Base-by-base conservation (phyloP, 2,888 invertebrate genomes). In the Amphipyra berbera region DNA sequence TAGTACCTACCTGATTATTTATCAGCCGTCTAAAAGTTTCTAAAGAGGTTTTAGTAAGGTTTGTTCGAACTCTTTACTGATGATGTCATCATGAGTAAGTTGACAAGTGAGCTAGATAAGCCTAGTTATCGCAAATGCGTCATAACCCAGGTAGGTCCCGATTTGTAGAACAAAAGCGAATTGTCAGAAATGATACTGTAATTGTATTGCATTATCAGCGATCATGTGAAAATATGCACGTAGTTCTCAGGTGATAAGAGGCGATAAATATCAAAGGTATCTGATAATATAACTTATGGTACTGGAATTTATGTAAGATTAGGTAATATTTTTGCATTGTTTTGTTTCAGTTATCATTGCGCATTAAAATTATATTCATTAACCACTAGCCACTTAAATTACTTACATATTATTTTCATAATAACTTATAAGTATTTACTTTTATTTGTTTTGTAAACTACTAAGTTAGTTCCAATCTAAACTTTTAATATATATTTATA, bases 71-170 rank as follows among this genome's bases (percentile, higher is more conserved):
- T 44, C 47, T 37, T 79, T 73, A 73, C 57, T 61, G 67, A 81
- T 91, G 89, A 91, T 84, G 88, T 89, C 90, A 91, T 80, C 72
- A 72, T 82, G 82, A 85, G 76, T 82, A 83, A 86, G 84, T 86
- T 84, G 83, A 85, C 88, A 84, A 85, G 84, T 83, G 62, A 67
- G 64, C 54, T 50, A 78, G 91, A 90, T 91, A 91, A 89, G 82
- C 62, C 14, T 55, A 50, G 68, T 84, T 91, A 91, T 91, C 89
- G 73, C 72, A 63, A 82, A 81, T 80, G 79, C 81, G 84, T 86
- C 87, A 88, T 79, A 76, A 61, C 68, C 68, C 89, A 89, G 90
- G 88, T 88, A 89, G 71, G 61, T 70, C 68, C 69, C 64, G 30
- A 64, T 68, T 72, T 60, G 44, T 68, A 62, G 67, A 84, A 89